Evolutionary conservation across 2,113 vertebrate genomes (phyloP).

Genomic region (Bolborhynchus lineola): DNA sequence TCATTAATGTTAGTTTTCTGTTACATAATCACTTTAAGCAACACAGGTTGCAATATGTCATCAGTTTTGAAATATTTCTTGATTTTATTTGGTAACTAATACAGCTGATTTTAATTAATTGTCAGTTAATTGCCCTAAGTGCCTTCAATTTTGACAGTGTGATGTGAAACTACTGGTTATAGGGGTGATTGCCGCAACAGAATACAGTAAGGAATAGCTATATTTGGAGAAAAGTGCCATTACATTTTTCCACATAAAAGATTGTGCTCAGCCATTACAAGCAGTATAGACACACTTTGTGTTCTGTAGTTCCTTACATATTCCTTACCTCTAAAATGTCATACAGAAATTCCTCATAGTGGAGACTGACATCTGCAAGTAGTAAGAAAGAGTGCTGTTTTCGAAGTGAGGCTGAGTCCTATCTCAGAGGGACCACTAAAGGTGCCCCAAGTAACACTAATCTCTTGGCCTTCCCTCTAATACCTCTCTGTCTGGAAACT

Average conservation of each 20-base stretch:
- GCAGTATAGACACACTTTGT: neutral
- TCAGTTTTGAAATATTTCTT: neutral
- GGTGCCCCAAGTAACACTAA: neutral
- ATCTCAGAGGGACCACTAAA: neutral
- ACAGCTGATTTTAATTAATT: neutral
- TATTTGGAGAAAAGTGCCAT: neutral
- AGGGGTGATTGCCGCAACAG: neutral
- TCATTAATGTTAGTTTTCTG: neutral
- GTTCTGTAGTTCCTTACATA: neutral
- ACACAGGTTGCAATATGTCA: neutral
- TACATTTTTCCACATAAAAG: neutral
- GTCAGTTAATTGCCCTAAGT: neutral
- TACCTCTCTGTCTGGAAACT: neutral
- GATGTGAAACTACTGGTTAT: neutral
- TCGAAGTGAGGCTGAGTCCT: neutral
- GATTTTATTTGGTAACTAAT: neutral
- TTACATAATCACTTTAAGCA: neutral
- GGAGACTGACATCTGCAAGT: neutral
- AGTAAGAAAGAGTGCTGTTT: neutral
- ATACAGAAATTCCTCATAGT: neutral
- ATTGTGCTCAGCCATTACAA: neutral
- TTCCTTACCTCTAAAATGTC: neutral
- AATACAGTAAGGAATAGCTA: neutral
- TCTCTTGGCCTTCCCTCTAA: neutral
- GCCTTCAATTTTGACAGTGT: neutral